phyloP scores from a whole-genome alignment of 1,140 invertebrate species.

The Scaptomyza graminum region DNA sequence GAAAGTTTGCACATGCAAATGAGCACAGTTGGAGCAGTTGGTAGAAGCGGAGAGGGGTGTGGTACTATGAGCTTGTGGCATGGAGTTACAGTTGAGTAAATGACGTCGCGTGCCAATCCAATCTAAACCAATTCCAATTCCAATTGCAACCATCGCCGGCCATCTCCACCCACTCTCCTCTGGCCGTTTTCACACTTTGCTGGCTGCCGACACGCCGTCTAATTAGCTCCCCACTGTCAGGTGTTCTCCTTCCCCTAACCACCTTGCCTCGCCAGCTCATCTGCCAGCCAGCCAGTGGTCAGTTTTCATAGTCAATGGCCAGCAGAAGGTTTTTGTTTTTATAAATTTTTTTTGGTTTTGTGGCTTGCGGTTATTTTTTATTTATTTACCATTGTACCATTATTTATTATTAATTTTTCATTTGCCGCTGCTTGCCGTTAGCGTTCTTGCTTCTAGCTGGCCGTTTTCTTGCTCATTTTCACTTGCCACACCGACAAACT shows the following conservation, averaged over 20 bases:
- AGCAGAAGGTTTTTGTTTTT: slow-evolving; percentile 7
- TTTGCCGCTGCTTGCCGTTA: slow-evolving; percentile 6
- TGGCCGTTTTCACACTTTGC: slow-evolving; percentile 66
- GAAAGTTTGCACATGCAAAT: slow-evolving; percentile 75
- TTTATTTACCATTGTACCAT: slow-evolving; percentile 3
- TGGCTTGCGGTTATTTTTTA: neutral
- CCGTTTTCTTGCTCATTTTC: slow-evolving; percentile 51
- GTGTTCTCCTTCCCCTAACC: neutral
- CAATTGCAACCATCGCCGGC: slow-evolving; percentile 2
- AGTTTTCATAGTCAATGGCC: slow-evolving; percentile 47
- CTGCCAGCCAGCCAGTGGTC: slow-evolving; percentile 7
- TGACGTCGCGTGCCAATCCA: slow-evolving; percentile 58
- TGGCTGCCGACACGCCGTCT: slow-evolving; percentile 64
- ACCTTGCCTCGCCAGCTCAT: neutral
- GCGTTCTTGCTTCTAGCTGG: slow-evolving; percentile 11
- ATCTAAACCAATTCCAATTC: slow-evolving; percentile 39
- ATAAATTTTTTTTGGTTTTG: neutral
- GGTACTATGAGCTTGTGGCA: neutral
- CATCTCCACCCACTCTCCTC: slow-evolving; percentile 29
- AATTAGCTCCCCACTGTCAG: slow-evolving; percentile 43
- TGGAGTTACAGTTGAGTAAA: slow-evolving; percentile 48
- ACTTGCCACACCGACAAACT: slow-evolving; percentile 26
- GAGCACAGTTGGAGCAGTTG: slow-evolving; percentile 3
- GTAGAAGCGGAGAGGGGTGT: neutral
- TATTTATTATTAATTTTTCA: slow-evolving; percentile 34